Conservation (phyloP, 1,140 invertebrate species). For the Manduca sexta region DNA sequence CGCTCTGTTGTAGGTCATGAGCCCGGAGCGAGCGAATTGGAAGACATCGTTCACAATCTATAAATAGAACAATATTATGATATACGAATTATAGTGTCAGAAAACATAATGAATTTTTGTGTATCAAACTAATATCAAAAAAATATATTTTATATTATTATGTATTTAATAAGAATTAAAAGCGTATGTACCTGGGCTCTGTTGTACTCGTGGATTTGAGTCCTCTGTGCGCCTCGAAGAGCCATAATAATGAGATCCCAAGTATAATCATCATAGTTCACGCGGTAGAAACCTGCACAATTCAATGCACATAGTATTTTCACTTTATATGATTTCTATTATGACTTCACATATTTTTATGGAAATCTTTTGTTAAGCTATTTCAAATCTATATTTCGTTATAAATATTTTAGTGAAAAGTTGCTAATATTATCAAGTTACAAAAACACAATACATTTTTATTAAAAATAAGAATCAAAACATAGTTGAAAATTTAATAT, state of each 20-base stretch:
- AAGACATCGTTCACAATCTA: conserved; percentile 85
- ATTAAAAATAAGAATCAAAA: too few species aligned
- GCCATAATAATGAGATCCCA: conserved; percentile 78
- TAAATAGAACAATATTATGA: conserved; percentile 14
- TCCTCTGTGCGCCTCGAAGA: conserved; percentile 68
- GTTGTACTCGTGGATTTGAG: conserved; percentile 80
- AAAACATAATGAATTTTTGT: too few species aligned
- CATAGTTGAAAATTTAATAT: too few species aligned
- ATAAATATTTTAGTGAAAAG: too few species aligned
- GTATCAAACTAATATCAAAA: too few species aligned
- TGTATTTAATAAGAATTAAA: conserved; percentile 3
- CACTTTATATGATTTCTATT: too few species aligned
- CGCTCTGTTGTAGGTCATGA: conserved; percentile 69
- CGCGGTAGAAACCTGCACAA: conserved; percentile 82
- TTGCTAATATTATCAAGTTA: too few species aligned
- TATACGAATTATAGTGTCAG: too few species aligned
- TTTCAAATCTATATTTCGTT: background rate
- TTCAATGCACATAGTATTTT: background rate
- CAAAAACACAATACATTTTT: too few species aligned
- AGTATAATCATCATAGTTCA: conserved; percentile 82
- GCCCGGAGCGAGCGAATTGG: conserved; percentile 73
- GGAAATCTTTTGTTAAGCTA: too few species aligned
- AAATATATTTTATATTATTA: too few species aligned
- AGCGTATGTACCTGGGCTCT: conserved; percentile 71
- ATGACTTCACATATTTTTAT: too few species aligned